Percentiles rank a stretch among this genome's conserved stretches.
phyloP scores from a whole-genome alignment of 2,888 invertebrate genomes.

The Folsomia candida region DNA sequence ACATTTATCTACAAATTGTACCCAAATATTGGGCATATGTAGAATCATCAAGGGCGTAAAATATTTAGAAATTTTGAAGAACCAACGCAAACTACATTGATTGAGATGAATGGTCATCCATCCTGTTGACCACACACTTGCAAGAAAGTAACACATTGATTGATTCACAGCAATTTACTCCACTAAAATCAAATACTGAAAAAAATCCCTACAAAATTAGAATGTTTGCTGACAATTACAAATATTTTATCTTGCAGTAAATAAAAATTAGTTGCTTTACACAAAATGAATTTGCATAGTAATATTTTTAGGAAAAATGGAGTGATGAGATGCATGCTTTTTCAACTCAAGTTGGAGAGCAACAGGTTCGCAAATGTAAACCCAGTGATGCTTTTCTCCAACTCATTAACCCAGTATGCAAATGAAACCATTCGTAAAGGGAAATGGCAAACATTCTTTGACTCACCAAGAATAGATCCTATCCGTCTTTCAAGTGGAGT shows the following conservation, averaged over 20 bases:
- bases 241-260: constrained; percentile 5
- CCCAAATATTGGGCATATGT: no score
- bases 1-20: no score
- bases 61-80: no score
- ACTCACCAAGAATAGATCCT: background rate
- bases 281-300: constrained; percentile 45
- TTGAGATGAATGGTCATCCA: background rate
- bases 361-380: no score
- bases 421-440: background rate
- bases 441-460: background rate
- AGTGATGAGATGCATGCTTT: background rate
- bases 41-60: no score
- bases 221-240: background rate
- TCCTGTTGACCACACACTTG: background rate
- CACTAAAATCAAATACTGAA: background rate
- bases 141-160: background rate
- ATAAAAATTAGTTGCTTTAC: constrained; percentile 1
- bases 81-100: background rate
- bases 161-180: background rate
- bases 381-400: background rate
- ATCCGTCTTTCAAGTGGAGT: background rate
- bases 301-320: constrained; percentile 48
- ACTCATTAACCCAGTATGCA: constrained; percentile 14
- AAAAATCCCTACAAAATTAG: background rate
- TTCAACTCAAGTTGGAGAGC: background rate